phyloP scores from a whole-genome alignment of 2,888 invertebrate species.

The Meiosimyza decipiens region DNA sequence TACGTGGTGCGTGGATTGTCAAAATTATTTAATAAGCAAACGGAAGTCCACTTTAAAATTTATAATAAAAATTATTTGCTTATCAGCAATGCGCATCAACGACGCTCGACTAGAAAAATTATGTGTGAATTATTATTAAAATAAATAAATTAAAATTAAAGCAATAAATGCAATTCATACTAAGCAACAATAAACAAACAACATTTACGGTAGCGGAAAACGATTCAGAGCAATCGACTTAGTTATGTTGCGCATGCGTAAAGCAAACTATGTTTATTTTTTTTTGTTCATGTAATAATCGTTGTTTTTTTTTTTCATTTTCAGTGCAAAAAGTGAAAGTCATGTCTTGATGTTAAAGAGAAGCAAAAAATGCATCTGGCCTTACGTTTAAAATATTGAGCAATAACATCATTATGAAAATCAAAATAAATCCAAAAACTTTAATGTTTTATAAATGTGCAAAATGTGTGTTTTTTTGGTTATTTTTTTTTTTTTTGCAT shows the following conservation, averaged over 20 bases:
- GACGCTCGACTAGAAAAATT: neutral
- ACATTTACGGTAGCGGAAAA: neutral
- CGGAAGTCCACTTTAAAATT: too few species aligned
- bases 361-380: neutral
- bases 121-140: neutral
- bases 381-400: neutral
- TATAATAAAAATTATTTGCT: too few species aligned
- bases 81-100: too few species aligned
- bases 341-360: neutral
- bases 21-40: too few species aligned
- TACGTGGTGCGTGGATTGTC: too few species aligned
- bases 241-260: conserved; percentile 11
- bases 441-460: neutral
- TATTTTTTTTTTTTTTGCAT: neutral
- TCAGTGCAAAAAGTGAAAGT: conserved; percentile 23
- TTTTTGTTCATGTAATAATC: neutral
- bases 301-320: neutral
- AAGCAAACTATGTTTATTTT: neutral
- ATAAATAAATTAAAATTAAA: neutral
- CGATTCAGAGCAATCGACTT: neutral
- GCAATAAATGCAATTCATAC: too few species aligned
- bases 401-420: neutral
- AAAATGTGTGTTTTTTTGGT: neutral
- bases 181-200: neutral
- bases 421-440: conserved; percentile 1